phyloP scores from a whole-genome alignment of 2,113 vertebrate species.

The Girardinichthys multiradiatus region DNA sequence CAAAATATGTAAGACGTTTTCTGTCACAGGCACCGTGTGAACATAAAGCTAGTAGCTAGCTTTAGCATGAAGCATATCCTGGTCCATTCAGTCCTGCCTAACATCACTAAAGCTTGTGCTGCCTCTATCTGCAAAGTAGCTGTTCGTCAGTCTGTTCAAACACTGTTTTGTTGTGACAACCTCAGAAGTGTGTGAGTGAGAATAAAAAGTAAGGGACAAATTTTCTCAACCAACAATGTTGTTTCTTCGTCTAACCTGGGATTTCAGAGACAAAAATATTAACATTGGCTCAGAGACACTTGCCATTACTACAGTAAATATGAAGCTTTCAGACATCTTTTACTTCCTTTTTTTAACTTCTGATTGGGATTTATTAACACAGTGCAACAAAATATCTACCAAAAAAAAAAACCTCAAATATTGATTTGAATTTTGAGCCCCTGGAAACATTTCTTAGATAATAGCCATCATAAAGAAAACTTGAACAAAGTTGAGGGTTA shows the following conservation, averaged over 20 bases:
- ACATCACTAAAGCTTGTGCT: slow-evolving; percentile 65
- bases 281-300: background rate
- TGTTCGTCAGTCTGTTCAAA: background rate
- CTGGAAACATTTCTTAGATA: background rate
- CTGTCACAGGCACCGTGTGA: background rate
- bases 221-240: background rate
- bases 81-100: slow-evolving; percentile 37
- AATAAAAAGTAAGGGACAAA: background rate
- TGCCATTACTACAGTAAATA: too few species aligned
- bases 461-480: background rate
- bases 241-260: background rate
- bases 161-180: background rate
- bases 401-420: too few species aligned
- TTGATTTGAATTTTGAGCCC: too few species aligned
- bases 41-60: slow-evolving; percentile 13
- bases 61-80: slow-evolving; percentile 61
- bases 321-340: too few species aligned
- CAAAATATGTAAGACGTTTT: background rate
- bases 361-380: too few species aligned
- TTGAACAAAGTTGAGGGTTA: background rate
- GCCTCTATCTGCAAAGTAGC: slow-evolving; percentile 25
- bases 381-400: too few species aligned
- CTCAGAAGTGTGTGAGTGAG: background rate
- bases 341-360: too few species aligned
- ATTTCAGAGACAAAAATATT: background rate